Conservation (phyloP, 2,113 vertebrate species). For the Struthidea cinerea region DNA sequence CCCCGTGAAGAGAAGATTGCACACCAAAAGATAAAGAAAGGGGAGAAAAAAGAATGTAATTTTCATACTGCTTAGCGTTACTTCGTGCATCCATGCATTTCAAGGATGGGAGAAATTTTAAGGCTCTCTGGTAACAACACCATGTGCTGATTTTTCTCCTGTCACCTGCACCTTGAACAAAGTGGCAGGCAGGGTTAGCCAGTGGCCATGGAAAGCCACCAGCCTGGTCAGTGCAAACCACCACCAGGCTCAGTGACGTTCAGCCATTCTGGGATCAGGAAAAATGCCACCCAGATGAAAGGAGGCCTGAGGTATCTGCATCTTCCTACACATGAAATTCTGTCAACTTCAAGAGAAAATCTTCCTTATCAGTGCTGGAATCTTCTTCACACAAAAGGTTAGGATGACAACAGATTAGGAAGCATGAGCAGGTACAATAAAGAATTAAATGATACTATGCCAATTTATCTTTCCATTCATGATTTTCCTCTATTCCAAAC, state of each 20-base stretch:
- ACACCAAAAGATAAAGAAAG: neutral
- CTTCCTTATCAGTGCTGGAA: neutral
- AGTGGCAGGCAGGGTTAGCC: neutral
- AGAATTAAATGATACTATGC: neutral
- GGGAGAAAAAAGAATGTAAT: neutral
- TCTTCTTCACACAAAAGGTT: neutral
- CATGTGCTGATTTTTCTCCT: neutral
- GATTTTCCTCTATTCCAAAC: neutral
- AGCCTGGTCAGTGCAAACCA: neutral
- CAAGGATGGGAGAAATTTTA: neutral
- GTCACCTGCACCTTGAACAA: neutral
- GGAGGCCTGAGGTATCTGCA: neutral
- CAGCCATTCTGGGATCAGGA: neutral
- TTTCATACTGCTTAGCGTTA: neutral
- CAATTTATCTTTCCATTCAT: neutral
- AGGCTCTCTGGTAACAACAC: neutral
- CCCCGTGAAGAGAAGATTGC: constrained; percentile 1
- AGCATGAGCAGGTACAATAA: neutral
- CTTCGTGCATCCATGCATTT: neutral
- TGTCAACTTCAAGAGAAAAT: neutral
- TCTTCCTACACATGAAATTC: neutral
- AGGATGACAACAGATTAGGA: neutral
- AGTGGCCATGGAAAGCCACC: accelerated
- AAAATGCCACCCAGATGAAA: neutral
- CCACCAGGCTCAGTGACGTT: neutral